Evolutionary conservation across 53 echinoderm and acorn worm species (phyloP), one percentile per base, ranked within the genome.

Genomic region (Mesocentrotus franciscanus): DNA sequence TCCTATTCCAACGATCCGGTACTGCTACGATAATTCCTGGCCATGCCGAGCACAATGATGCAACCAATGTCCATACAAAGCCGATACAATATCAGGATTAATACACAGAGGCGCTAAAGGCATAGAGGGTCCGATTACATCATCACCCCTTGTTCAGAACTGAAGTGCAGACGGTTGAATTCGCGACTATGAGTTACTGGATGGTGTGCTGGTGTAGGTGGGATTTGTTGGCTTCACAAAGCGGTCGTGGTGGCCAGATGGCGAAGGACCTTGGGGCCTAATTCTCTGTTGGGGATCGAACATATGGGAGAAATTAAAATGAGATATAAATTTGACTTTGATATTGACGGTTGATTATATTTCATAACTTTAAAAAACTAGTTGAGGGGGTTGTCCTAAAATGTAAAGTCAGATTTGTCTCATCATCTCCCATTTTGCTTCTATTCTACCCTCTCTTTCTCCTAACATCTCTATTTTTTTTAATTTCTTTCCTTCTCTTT

Each of bases 171-270:
- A 90, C 26, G 30, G 1, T n/a, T 27, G 39, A 20, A 42, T 32
- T n/a, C 1, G 20, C 26, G 61, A 29, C 85, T 94, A 94, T 22
- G 94, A 83, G 94, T 94, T 94, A 75, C 61, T 83, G 84, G 94
- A 84, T 15, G 94, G 94, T 0, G 94, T 94, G 94, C 94, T 94
- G 94, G 83, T 81, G 93, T 32, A 76, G 30, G 94, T 94, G 18
- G 94, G 94, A 85, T 83, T 94, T 2, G 83, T 94, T 33, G 94
- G 94, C 61, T 94, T 94, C 36, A 94, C 60, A 26, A 94, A 94
- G 60, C 94, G 83, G 59, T 76, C 93, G 8, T 94, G 94, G 64
- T 94, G 94, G 94, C 85, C 62, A 7, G 94, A 84, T 61, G 83
- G 81, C 7, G 85, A 94, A 33, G 94, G 94, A 17, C 83, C 94